Evolutionary conservation across 2,113 vertebrate species (phyloP), one percentile per base, ranked within the genome.

Genomic region (Anolis carolinensis): DNA sequence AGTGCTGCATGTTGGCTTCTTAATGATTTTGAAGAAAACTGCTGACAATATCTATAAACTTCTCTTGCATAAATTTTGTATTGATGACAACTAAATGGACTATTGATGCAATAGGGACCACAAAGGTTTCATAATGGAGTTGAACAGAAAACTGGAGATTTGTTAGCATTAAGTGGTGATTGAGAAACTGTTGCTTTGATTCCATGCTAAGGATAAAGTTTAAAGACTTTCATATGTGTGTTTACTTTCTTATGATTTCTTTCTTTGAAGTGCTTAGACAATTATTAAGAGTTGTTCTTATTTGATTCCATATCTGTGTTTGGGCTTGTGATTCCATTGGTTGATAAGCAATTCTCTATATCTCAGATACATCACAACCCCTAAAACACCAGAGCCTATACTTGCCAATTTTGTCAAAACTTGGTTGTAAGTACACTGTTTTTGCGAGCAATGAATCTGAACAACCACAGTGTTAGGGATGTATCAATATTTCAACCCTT

Each of bases 21-120:
- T 88, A 67, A 86, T 72, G 73, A 63, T 86, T 76, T 89, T 71
- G 75, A 83, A 81, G 48, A 63, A 86, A 83, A 86, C 68, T n/a
- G 74, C 79, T 89, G 86, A 84, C 77, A 71, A 68, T 84, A 81
- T 86, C 77, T 75, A 75, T 80, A 84, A 84, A 87, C 48, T 72
- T 87, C 18, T 81, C 23, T 89, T 84, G 77, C 50, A 81, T 68
- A 84, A 87, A 84, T 30, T 82, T 84, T 59, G 86, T 44, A 21
- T 59, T 82, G 86, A 48, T 70, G 27, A 62, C 85, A 75, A 55
- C 83, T 74, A 88, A 83, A 83, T 62, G 34, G 30, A 59, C 18
- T 52, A 73, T 36, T n/a, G 36, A 32, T 84, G 34, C 7, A 55
- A 34, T 16, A 44, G 52, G 52, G 65, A 84, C 80, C 67, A 83